A percentile compares a stretch with the other conserved stretches of the same genome.
Conservation (phyloP, 2,888 invertebrate genomes). For the Leucoma salicis region DNA sequence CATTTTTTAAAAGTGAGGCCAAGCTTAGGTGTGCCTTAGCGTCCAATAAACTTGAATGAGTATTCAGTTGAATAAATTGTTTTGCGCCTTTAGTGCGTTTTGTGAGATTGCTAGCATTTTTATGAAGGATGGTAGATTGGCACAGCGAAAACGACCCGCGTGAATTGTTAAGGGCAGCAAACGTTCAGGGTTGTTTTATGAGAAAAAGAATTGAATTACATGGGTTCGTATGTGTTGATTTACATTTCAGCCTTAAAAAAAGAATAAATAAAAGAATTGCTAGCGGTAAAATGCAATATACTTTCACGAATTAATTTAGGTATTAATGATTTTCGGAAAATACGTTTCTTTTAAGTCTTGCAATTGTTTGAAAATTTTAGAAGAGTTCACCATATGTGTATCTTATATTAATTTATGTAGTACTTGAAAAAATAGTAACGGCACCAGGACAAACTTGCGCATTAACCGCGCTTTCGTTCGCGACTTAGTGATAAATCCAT, state of each 20-base stretch:
- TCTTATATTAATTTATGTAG: too few relatives aligned
- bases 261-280: neutral
- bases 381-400: too few relatives aligned
- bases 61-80: constrained; percentile 37
- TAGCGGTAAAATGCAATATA: neutral
- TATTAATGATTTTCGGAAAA: too few relatives aligned
- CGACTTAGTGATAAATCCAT: too few relatives aligned
- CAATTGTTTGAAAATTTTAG: too few relatives aligned
- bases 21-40: constrained; percentile 15
- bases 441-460: too few relatives aligned
- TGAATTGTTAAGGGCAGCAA: constrained; percentile 3
- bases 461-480: too few relatives aligned
- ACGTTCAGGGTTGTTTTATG: constrained; percentile 7
- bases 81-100: constrained; percentile 30
- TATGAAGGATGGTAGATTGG: constrained; percentile 33
- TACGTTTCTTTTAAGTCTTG: too few relatives aligned
- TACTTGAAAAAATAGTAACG: too few relatives aligned
- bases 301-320: too few relatives aligned
- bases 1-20: constrained; percentile 25
- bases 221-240: neutral
- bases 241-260: too few relatives aligned
- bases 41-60: constrained; percentile 23
- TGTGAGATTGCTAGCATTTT: constrained; percentile 29
- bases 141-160: constrained; percentile 8
- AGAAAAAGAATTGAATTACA: constrained; percentile 5